Evolutionary conservation across 2,888 invertebrate genomes (phyloP).

Genomic region (Odontocerum albicorne): DNA sequence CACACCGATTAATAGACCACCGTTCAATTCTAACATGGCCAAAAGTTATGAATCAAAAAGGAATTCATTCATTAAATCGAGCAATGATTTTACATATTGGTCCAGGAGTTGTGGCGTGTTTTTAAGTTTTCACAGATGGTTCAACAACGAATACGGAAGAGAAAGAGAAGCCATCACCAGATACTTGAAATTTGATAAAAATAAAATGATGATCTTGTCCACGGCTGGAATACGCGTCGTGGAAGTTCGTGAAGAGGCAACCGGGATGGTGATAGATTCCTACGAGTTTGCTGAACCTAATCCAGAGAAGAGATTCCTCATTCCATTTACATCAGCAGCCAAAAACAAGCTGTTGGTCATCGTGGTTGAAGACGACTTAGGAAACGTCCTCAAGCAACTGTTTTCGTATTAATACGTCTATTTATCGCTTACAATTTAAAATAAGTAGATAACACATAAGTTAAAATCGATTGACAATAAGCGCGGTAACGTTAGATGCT

Average conservation of each 20-base stretch:
- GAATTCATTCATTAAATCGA: slow-evolving; percentile 49
- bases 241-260: slow-evolving; percentile 63
- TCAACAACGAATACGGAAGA: slow-evolving; percentile 57
- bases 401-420: slow-evolving; percentile 52
- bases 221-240: slow-evolving; percentile 66
- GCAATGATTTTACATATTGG: slow-evolving; percentile 62
- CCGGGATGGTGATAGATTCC: slow-evolving; percentile 62
- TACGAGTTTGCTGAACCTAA: slow-evolving; percentile 64
- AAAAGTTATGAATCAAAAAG: slow-evolving; percentile 52
- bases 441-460: slow-evolving; percentile 25
- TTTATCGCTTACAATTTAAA: slow-evolving; percentile 30
- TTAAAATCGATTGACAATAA: slow-evolving; percentile 36
- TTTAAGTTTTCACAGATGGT: slow-evolving; percentile 66
- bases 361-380: slow-evolving; percentile 68
- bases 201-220: slow-evolving; percentile 63
- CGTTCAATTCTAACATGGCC: slow-evolving; percentile 48
- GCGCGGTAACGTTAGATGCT: slow-evolving; percentile 33
- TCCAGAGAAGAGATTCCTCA: slow-evolving; percentile 60
- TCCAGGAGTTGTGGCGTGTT: slow-evolving; percentile 66
- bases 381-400: slow-evolving; percentile 67
- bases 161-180: slow-evolving; percentile 57
- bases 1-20: slow-evolving; percentile 58
- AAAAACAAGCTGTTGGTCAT: slow-evolving; percentile 58
- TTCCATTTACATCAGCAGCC: slow-evolving; percentile 57
- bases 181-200: slow-evolving; percentile 57